Evolutionary conservation across 2,888 invertebrate genomes (phyloP).

Genomic region (Drosophila emarginata): DNA sequence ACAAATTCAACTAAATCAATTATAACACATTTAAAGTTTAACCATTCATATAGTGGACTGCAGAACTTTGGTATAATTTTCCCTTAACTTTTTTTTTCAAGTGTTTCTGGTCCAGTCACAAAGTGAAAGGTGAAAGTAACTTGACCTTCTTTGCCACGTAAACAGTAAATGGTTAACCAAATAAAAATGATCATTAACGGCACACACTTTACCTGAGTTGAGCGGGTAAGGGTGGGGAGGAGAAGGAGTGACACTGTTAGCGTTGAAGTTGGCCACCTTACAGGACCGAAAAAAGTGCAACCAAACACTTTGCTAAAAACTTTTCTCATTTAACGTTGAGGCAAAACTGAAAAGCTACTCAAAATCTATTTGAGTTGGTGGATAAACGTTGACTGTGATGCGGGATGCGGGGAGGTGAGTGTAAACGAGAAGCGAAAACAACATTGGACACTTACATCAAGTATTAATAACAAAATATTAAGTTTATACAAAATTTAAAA

Average conservation of each 20-base stretch:
- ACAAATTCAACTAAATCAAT: background rate
- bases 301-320: conserved; percentile 66
- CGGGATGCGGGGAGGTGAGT: conserved; percentile 7
- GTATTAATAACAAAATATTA: conserved; percentile 69
- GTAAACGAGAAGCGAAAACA: conserved; percentile 33
- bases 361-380: conserved; percentile 69
- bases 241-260: background rate
- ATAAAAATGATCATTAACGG: conserved; percentile 65
- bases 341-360: conserved; percentile 77
- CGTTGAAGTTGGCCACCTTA: conserved; percentile 31
- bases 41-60: background rate
- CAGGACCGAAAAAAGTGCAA: conserved; percentile 62
- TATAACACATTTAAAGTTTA: background rate
- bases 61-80: conserved; percentile 20
- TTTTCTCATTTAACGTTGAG: conserved; percentile 73
- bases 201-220: conserved; percentile 54
- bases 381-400: background rate
- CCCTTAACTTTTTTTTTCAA: conserved; percentile 3
- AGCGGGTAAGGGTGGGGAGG: background rate
- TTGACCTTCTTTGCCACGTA: conserved; percentile 32
- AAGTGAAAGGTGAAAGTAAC: conserved; percentile 43
- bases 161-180: conserved; percentile 48
- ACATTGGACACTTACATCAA: conserved; percentile 59
- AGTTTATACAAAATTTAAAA: conserved; percentile 58
- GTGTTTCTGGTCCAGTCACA: conserved; percentile 11